Conservation (phyloP, 1,140 invertebrate species). For the Trypoxylus dichotomus region DNA sequence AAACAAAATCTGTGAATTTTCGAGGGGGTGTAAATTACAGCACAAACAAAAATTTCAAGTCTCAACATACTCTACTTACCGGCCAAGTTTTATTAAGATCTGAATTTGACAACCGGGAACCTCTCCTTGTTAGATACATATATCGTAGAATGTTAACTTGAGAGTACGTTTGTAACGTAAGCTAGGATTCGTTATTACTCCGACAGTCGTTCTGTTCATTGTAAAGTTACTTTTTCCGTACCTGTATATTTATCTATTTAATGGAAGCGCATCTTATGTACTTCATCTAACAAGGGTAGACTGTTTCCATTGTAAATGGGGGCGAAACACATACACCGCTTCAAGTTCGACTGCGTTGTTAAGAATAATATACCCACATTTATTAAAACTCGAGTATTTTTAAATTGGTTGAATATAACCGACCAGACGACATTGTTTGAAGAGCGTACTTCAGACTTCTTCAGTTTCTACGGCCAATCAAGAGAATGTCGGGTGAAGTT, state of each 20-base stretch:
- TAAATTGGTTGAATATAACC: conserved; percentile 3
- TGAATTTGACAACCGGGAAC: too few species aligned
- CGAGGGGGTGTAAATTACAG: too few species aligned
- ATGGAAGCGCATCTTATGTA: background rate
- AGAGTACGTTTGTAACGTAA: too few species aligned
- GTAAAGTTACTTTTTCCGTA: background rate
- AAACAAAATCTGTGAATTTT: too few species aligned
- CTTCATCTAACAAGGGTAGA: background rate
- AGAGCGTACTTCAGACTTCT: background rate
- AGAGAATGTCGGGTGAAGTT: background rate
- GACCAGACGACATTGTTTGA: conserved; percentile 1
- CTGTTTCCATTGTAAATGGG: background rate
- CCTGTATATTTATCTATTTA: background rate
- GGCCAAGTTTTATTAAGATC: too few species aligned
- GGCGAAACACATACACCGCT: background rate
- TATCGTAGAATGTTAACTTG: too few species aligned
- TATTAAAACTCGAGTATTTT: conserved; percentile 4
- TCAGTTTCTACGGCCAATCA: background rate
- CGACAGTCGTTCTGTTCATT: too few species aligned
- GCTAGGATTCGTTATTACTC: too few species aligned
- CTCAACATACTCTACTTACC: too few species aligned
- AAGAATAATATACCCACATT: conserved; percentile 7
- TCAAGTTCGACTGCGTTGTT: background rate
- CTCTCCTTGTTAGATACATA: too few species aligned
- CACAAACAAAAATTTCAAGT: too few species aligned